These are phyloP conservation scores for Eilema depressum DNA, from an alignment of 2,888 invertebrate species.

Conservation along the genomic window DNA sequence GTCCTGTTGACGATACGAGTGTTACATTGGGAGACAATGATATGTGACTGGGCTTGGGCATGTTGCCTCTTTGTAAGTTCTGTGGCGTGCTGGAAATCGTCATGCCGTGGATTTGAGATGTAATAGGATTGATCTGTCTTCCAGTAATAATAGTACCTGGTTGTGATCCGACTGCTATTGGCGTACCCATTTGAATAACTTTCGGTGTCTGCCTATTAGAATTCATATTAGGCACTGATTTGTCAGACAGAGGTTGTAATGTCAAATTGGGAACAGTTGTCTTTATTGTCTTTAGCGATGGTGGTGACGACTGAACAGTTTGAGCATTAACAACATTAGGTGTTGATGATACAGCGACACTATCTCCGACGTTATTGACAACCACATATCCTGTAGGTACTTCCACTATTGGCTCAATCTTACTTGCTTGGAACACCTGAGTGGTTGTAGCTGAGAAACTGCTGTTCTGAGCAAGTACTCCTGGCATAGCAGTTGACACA, in stretches of 20 bases:
- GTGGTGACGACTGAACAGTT: constrained; percentile 76
- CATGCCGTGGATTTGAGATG: constrained; percentile 82
- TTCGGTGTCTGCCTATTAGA: constrained; percentile 78
- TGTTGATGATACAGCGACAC: constrained; percentile 76
- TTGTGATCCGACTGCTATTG: constrained; percentile 70
- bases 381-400: constrained; percentile 91
- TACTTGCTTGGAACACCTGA: constrained; percentile 94
- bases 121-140: constrained; percentile 81
- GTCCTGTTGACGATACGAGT: constrained; percentile 80
- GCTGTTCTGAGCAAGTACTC: constrained; percentile 92
- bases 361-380: constrained; percentile 88
- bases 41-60: constrained; percentile 73
- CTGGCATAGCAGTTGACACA: constrained; percentile 93
- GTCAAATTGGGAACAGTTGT: constrained; percentile 80
- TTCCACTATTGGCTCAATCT: constrained; percentile 93
- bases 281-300: constrained; percentile 76
- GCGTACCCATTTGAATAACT: constrained; percentile 79
- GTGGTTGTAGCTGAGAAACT: constrained; percentile 95
- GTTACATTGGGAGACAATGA: constrained; percentile 81
- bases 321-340: constrained; percentile 81
- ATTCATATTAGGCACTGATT: constrained; percentile 63
- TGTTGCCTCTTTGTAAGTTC: constrained; percentile 69
- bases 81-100: constrained; percentile 74
- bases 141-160: constrained; percentile 71
- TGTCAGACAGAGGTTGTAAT: constrained; percentile 81